Evolutionary conservation across 2,888 invertebrate genomes (phyloP).

Genomic region (Lithosia quadra): DNA sequence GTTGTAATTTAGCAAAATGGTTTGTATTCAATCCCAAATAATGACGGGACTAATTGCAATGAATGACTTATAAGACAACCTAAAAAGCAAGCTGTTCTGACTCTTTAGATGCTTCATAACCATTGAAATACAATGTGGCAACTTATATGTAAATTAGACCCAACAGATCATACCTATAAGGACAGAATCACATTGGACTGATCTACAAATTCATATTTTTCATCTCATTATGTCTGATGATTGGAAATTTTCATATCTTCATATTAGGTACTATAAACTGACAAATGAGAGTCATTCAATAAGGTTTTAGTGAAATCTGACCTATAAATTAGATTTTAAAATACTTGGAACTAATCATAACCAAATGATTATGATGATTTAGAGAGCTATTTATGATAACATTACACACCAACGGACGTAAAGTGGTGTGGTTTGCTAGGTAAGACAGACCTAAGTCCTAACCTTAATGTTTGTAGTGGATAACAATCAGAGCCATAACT

Average conservation of each 20-base stretch:
- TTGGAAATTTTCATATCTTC: background rate
- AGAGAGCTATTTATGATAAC: no score
- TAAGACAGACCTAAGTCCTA: constrained; percentile 3
- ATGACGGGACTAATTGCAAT: no score
- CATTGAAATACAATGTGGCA: no score
- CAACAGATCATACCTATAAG: no score
- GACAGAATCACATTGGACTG: no score
- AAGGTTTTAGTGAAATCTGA: background rate
- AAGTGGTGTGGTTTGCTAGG: background rate
- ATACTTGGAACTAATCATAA: background rate
- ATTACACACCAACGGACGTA: background rate
- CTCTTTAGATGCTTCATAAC: no score
- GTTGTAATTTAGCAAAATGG: background rate
- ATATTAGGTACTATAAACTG: no score
- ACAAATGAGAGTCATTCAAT: background rate
- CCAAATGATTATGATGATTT: background rate
- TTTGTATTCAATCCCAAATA: background rate
- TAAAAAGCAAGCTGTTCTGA: no score
- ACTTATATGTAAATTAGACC: no score
- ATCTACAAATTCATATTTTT: background rate
- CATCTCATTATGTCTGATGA: background rate
- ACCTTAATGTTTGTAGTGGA: constrained; percentile 46
- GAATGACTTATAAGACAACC: no score
- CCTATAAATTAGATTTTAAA: background rate
- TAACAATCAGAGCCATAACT: constrained; percentile 84